phyloP scores from a whole-genome alignment of 2,113 vertebrate genomes.

The Chauna torquata region DNA sequence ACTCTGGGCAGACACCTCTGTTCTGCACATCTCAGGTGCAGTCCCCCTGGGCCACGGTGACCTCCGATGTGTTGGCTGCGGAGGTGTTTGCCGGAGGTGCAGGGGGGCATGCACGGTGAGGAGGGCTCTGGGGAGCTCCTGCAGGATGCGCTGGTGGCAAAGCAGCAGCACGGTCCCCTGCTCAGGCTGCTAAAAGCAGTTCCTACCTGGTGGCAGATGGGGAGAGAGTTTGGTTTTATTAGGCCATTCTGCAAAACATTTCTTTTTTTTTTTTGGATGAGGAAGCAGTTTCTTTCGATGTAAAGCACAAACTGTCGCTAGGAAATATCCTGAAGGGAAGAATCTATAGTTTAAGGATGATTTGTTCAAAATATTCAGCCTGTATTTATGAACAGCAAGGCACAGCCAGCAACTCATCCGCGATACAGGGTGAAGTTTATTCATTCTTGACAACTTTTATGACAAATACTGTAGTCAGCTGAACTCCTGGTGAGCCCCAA shows the following conservation, averaged over 20 bases:
- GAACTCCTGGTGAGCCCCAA: neutral
- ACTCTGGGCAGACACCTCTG: neutral
- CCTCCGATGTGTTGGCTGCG: neutral
- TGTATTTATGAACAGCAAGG: neutral
- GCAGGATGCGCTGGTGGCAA: rapidly evolving
- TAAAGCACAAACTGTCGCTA: neutral
- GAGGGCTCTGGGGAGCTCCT: neutral
- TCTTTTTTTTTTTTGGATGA: neutral
- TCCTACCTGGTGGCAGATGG: neutral
- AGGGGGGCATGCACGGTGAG: rapidly evolving
- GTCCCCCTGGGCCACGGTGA: neutral
- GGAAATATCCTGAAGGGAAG: neutral
- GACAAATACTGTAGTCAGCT: neutral
- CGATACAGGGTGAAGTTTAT: neutral
- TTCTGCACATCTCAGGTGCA: neutral
- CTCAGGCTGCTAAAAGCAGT: rapidly evolving
- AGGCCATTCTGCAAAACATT: neutral
- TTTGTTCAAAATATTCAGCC: neutral
- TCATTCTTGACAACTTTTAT: neutral
- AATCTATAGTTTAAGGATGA: neutral
- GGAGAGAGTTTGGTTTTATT: neutral
- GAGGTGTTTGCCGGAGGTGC: neutral
- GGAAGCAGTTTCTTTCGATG: neutral
- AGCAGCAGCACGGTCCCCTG: neutral
- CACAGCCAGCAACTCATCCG: neutral